Evolutionary conservation across 2,888 invertebrate species (phyloP), one percentile per base, ranked within the genome.

Genomic region (Phengaris alcon): DNA sequence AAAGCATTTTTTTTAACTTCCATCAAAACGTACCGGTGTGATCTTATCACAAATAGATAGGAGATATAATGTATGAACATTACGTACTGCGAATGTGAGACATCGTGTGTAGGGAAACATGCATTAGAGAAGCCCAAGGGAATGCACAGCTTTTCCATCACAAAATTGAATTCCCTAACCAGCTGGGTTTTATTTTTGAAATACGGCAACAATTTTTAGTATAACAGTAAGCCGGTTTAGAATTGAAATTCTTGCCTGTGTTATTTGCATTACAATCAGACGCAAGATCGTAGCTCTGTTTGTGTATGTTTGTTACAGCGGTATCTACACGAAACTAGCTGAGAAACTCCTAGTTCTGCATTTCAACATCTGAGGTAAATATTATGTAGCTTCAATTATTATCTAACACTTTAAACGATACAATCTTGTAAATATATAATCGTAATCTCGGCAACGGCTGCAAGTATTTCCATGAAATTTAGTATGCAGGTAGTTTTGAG

Each of bases 91-190:
- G 69, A 69, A 69, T 35, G 69, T 48, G 69, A 69, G 69, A 69
- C 64, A 35, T 69, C 46, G 48, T 69, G 48, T 46, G 48, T 48
- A 64, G 64, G 48, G 46, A 48, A 46, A 48, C 69, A 12, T 69
- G 69, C 69, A 69, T 69, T 69, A 69, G 69, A n/a, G 69, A 5
- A 69, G 69, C 69, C 69, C 48, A 69, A 46, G 69, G 69, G 69
- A 69, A 48, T 69, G 48, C 69, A 48, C n/a, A 48, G 69, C 69
- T 69, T 48, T 69, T 69, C 69, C 69, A 69, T 69, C 69, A 69
- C 48, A 69, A 69, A 69, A 69, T 69, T 69, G 48, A 69, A 48
- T 69, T 69, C 46, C 69, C 69, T 48, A 69, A 69, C 69, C 69
- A 69, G 64, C 64, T 9, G 64, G 44, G 64, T 44, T 64, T 64